Evolutionary conservation across 2,113 vertebrate genomes (phyloP).

Genomic region (Phaethon lepturus): DNA sequence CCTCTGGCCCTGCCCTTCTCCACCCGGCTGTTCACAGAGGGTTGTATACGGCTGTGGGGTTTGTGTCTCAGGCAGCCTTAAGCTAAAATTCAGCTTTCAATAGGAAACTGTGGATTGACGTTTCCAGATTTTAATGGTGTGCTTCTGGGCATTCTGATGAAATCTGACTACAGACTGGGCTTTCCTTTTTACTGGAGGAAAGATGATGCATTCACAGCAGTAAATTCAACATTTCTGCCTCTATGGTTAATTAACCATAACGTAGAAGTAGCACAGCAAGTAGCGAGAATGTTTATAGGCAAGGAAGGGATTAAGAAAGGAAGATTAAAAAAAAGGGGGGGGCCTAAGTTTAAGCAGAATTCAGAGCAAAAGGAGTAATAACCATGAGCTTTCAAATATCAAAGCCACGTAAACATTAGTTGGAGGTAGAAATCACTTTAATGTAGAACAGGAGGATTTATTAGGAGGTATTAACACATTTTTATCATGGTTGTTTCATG

Average conservation of each 20-base stretch:
- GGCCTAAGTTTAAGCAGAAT: background rate
- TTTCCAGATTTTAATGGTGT: background rate
- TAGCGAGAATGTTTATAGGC: background rate
- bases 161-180: constrained; percentile 25
- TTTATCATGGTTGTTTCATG: background rate
- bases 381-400: background rate
- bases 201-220: constrained; percentile 24
- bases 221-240: constrained; percentile 14
- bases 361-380: background rate
- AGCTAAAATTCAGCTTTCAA: background rate
- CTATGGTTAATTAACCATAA: constrained; percentile 29
- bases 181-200: constrained; percentile 63
- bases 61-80: background rate
- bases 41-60: background rate
- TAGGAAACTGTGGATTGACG: background rate
- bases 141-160: background rate
- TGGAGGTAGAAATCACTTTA: background rate
- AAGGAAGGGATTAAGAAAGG: constrained; percentile 38
- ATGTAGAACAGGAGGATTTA: background rate
- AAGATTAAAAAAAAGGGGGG: background rate
- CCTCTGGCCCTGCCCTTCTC: background rate
- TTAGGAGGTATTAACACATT: background rate
- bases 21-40: background rate
- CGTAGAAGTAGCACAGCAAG: constrained; percentile 26
- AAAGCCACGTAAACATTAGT: background rate